phyloP scores from a whole-genome alignment of 2,888 invertebrate species.

The Drosophila crucigera region DNA sequence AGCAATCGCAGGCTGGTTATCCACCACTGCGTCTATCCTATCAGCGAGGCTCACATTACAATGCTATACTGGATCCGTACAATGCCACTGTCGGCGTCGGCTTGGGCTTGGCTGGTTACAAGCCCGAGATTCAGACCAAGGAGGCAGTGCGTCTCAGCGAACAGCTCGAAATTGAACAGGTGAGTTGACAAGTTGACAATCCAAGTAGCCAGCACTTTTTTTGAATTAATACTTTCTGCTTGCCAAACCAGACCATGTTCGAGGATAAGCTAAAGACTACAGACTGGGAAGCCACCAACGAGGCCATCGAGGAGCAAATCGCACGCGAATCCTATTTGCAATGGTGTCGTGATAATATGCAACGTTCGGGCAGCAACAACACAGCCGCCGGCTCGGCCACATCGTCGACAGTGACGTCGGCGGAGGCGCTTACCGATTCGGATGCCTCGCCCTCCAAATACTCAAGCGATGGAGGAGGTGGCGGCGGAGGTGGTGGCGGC shows the following conservation, averaged over 20 bases:
- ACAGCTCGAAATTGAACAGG: conserved; percentile 92
- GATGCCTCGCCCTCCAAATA: conserved; percentile 83
- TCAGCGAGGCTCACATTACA: conserved; percentile 94
- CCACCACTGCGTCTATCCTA: conserved; percentile 94
- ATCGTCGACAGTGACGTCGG: conserved; percentile 82
- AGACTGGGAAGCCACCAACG: conserved; percentile 96
- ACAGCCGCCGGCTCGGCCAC: conserved; percentile 74
- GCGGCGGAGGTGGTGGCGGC: conserved; percentile 30
- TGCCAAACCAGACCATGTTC: conserved; percentile 90
- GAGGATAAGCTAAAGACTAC: conserved; percentile 95
- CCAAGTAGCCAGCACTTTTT: background rate
- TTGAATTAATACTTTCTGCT: background rate
- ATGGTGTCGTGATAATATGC: conserved; percentile 90
- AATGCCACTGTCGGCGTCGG: conserved; percentile 93
- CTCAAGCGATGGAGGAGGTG: conserved; percentile 61
- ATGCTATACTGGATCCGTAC: conserved; percentile 94
- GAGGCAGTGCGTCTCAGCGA: conserved; percentile 92
- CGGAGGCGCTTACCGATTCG: conserved; percentile 79
- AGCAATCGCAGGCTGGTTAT: conserved; percentile 89
- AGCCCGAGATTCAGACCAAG: conserved; percentile 90
- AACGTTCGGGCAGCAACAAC: conserved; percentile 83
- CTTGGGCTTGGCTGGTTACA: conserved; percentile 92
- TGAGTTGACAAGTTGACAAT: conserved; percentile 72
- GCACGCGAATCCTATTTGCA: conserved; percentile 94
- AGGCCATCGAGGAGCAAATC: conserved; percentile 95